These are phyloP conservation scores for Diorhabda sublineata DNA, from an alignment of 1,140 invertebrate species.

Conservation along the genomic window DNA sequence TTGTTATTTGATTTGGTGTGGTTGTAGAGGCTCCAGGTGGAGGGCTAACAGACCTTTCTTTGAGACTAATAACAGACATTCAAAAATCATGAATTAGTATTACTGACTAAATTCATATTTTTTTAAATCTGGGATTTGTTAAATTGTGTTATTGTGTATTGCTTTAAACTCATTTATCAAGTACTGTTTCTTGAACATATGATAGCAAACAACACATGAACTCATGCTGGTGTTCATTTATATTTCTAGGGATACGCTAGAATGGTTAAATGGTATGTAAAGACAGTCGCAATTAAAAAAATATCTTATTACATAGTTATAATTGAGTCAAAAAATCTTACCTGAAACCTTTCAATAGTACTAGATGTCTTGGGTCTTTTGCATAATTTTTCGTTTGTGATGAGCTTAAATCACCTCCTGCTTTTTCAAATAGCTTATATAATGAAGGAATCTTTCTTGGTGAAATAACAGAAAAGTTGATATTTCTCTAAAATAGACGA, in stretches of 20 bases:
- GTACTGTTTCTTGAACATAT: no score
- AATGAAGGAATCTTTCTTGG: conserved; percentile 81
- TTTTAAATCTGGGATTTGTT: no score
- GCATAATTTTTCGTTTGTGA: conserved; percentile 86
- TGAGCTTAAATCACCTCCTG: conserved; percentile 74
- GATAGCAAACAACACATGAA: no score
- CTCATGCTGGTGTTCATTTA: no score
- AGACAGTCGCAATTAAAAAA: no score
- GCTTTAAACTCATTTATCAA: no score
- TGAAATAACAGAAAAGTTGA: conserved; percentile 83
- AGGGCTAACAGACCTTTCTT: conserved; percentile 75
- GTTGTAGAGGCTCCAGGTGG: conserved; percentile 48
- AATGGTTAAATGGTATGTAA: no score
- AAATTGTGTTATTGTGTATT: no score
- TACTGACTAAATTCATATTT: no score
- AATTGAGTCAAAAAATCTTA: conserved; percentile 24
- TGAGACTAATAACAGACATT: conserved; percentile 55
- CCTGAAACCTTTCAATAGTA: conserved; percentile 72
- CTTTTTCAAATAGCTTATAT: conserved; percentile 75
- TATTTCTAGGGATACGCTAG: no score
- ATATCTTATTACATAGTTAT: no score
- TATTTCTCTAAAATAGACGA: conserved; percentile 60
- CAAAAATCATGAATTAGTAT: not conserved
- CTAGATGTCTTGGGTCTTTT: conserved; percentile 79
- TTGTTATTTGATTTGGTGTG: conserved; percentile 44